These are phyloP conservation scores for Plebejus argus DNA, from an alignment of 2,888 invertebrate species.

Conservation along the genomic window DNA sequence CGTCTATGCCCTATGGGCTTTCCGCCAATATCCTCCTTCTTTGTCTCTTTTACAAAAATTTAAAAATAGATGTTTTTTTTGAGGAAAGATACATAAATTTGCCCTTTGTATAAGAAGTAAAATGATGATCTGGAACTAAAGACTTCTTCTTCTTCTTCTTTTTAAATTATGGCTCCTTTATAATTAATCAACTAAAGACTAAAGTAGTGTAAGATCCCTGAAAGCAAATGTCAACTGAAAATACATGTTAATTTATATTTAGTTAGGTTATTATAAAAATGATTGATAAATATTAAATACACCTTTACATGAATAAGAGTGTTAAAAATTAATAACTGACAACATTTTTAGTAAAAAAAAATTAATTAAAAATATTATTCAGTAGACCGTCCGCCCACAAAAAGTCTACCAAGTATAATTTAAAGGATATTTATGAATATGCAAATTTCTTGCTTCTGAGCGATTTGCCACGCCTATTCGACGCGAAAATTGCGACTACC, in stretches of 20 bases:
- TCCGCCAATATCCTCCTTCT: not conserved
- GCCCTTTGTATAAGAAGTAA: too few species aligned
- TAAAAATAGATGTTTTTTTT: too few species aligned
- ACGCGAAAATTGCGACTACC: not conserved
- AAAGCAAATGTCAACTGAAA: not conserved
- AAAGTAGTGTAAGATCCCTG: not conserved
- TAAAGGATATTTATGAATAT: slow-evolving; percentile 19
- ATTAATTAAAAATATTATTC: slow-evolving; percentile 14
- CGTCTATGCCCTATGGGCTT: not conserved
- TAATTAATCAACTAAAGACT: too few species aligned
- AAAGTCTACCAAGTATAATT: not conserved
- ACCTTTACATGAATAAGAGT: not conserved
- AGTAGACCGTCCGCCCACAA: not conserved
- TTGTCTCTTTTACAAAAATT: not conserved
- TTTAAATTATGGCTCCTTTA: too few species aligned
- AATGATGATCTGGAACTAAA: too few species aligned
- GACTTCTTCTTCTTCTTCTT: too few species aligned
- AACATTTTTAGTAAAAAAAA: not conserved
- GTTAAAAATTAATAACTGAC: not conserved
- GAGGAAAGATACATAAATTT: too few species aligned
- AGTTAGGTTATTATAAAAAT: too few species aligned
- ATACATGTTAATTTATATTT: too few species aligned
- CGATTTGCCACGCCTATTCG: slow-evolving; percentile 24
- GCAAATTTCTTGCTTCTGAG: slow-evolving; percentile 24
- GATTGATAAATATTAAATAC: not conserved